Conservation (phyloP, 2,888 invertebrate species). For the Parthenolecanium corni region DNA sequence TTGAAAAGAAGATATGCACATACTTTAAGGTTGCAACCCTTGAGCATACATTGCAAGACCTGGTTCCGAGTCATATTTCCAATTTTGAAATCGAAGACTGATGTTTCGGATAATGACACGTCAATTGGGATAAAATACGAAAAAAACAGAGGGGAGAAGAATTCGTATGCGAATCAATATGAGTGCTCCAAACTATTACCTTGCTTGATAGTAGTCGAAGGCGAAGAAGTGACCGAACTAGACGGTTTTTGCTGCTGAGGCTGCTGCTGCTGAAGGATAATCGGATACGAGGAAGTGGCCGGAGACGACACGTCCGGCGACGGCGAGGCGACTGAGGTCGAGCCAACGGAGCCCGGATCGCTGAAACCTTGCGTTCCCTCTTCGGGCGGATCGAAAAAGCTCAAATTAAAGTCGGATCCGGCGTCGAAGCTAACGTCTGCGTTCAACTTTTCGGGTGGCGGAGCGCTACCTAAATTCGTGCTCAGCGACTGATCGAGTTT, state of each 20-base stretch:
- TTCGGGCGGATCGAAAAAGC: constrained; percentile 63
- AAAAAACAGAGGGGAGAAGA: too few species aligned
- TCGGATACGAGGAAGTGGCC: constrained; percentile 31
- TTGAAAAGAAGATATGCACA: too few species aligned
- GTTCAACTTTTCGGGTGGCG: constrained; percentile 48
- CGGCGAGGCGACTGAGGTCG: constrained; percentile 32
- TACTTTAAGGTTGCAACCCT: too few species aligned
- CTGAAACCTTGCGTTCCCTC: constrained; percentile 55
- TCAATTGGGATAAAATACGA: too few species aligned
- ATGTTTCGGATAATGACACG: too few species aligned
- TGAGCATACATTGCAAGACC: too few species aligned
- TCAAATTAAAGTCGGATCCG: constrained; percentile 64
- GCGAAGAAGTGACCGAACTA: constrained; percentile 36
- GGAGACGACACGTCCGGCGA: constrained; percentile 31
- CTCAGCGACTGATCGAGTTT: constrained; percentile 54
- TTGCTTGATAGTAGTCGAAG: constrained; percentile 37
- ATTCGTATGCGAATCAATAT: too few species aligned
- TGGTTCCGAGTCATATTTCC: too few species aligned
- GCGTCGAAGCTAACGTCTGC: constrained; percentile 60
- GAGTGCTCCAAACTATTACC: too few species aligned
- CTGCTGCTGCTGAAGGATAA: constrained; percentile 26
- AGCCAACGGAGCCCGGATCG: constrained; percentile 54
- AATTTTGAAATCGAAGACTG: too few species aligned
- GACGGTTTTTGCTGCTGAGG: constrained; percentile 33
- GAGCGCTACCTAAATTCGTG: constrained; percentile 50